Evolutionary conservation across 2,888 invertebrate genomes (phyloP).

Genomic region (Oscheius sp.): DNA sequence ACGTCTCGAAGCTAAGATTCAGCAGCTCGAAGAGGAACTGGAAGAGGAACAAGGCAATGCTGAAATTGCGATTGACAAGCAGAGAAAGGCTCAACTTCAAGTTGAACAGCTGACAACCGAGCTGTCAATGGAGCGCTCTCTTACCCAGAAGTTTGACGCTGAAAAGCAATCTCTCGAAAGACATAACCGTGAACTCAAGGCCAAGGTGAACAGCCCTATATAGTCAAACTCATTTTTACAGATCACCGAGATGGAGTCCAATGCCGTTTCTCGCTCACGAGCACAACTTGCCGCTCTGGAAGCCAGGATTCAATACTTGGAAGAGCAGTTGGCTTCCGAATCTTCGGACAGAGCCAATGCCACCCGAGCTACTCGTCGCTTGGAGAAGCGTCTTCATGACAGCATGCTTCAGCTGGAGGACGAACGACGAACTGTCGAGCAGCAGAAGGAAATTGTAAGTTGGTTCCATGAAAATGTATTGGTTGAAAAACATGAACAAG

Average conservation of each 20-base stretch:
- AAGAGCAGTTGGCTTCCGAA: conserved; percentile 94
- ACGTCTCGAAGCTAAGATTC: conserved; percentile 91
- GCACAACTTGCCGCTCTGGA: conserved; percentile 92
- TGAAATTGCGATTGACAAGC: conserved; percentile 86
- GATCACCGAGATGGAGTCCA: conserved; percentile 88
- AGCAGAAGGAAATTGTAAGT: conserved; percentile 85
- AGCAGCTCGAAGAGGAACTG: conserved; percentile 93
- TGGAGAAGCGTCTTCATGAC: conserved; percentile 96
- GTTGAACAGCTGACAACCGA: conserved; percentile 72
- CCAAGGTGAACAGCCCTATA: conserved; percentile 77
- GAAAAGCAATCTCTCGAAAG: conserved; percentile 88
- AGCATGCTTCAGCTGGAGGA: conserved; percentile 88
- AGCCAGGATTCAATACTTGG: conserved; percentile 90
- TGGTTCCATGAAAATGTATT: too few species aligned
- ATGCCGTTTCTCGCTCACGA: conserved; percentile 91
- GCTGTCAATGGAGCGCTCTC: conserved; percentile 82
- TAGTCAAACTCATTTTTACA: conserved; percentile 13
- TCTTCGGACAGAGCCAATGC: conserved; percentile 90
- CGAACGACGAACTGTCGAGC: conserved; percentile 93
- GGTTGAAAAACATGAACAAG: too few species aligned
- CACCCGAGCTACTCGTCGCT: conserved; percentile 81
- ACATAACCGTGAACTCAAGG: conserved; percentile 83
- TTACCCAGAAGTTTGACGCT: conserved; percentile 91
- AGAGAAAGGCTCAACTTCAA: conserved; percentile 84
- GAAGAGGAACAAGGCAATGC: conserved; percentile 95